Percentiles rank a stretch among this genome's conserved stretches.
phyloP scores from a whole-genome alignment of 2,888 invertebrate species.

The Cantharis rufa region DNA sequence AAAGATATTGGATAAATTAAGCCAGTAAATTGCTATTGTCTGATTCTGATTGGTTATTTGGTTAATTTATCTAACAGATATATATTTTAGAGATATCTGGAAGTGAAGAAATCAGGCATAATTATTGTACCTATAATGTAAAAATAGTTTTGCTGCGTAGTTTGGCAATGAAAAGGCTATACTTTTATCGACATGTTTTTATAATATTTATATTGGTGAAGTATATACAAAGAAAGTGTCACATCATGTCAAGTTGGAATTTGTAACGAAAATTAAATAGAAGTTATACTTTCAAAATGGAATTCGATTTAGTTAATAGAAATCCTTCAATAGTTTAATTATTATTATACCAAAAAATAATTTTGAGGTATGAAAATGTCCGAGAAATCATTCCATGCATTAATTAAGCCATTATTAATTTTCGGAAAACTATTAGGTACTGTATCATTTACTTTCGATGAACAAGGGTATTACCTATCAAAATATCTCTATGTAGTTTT shows the following conservation, averaged over 20 bases:
- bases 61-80: too few species aligned
- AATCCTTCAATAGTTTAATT: not conserved
- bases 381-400: not conserved
- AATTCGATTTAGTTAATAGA: not conserved
- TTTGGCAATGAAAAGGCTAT: not conserved
- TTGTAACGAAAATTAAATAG: not conserved
- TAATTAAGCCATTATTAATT: slow-evolving; percentile 7
- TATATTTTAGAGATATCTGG: too few species aligned
- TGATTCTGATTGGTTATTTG: too few species aligned
- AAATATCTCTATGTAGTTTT: not conserved
- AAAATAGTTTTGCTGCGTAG: not conserved
- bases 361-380: slow-evolving; percentile 1
- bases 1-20: too few species aligned
- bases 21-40: too few species aligned
- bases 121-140: not conserved
- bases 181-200: not conserved
- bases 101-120: too few species aligned
- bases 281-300: not conserved
- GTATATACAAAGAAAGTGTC: not conserved
- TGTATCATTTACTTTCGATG: slow-evolving; percentile 5
- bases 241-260: not conserved
- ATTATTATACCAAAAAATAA: not conserved
- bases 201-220: not conserved
- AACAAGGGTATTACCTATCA: slow-evolving; percentile 5
- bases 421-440: slow-evolving; percentile 13